Conservation (phyloP, 2,113 vertebrate genomes). For the Cavia porcellus region DNA sequence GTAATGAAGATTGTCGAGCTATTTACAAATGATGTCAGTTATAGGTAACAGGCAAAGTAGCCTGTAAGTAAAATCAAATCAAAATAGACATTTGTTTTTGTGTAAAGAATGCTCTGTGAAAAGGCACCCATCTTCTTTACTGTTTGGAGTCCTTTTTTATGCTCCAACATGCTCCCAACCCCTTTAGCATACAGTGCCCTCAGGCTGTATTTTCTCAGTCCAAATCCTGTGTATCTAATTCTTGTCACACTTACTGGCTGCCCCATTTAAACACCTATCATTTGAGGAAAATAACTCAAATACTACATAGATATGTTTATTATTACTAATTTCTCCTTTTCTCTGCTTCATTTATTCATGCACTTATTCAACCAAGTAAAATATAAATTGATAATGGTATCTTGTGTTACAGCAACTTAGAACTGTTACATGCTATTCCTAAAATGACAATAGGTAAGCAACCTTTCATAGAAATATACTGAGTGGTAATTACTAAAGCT, state of each 20-base stretch:
- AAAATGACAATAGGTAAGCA: not conserved
- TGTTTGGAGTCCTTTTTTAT: not conserved
- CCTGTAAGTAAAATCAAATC: not conserved
- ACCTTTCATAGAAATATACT: not conserved
- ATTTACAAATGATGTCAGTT: not conserved
- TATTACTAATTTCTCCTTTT: not conserved
- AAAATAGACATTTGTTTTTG: not conserved
- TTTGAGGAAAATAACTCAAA: constrained; percentile 20
- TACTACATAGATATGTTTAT: not conserved
- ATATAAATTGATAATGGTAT: not conserved
- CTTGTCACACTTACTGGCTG: not conserved
- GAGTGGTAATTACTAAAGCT: not conserved
- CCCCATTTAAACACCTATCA: not conserved
- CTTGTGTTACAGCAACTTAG: not conserved
- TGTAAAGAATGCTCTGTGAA: not conserved
- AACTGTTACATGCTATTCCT: not conserved
- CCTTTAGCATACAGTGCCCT: not conserved
- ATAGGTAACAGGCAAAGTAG: not conserved
- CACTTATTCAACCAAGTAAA: not conserved
- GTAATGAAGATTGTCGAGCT: not conserved
- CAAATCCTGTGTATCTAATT: not conserved
- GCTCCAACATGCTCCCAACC: accelerated
- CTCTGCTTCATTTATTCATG: not conserved
- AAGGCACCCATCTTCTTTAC: not conserved
- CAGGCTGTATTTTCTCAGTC: not conserved